A percentile compares a stretch with the other conserved stretches of the same genome.
Conservation (phyloP, 2,113 vertebrate genomes). For the Lutjanus erythropterus region DNA sequence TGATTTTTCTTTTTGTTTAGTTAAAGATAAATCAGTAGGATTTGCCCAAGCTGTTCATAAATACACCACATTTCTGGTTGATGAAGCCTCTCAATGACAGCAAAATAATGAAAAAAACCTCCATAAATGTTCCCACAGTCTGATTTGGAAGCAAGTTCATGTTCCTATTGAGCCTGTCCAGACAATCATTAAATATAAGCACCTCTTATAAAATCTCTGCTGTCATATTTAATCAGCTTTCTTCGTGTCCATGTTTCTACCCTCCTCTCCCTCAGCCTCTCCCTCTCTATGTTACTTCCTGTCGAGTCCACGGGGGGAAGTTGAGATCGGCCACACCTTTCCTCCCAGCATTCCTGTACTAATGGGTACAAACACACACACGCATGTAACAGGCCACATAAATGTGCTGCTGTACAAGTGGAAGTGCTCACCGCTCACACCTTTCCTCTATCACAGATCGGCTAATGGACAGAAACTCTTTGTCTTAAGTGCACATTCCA, state of each 20-base stretch:
- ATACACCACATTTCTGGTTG: too few relatives aligned
- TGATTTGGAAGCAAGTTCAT: background rate
- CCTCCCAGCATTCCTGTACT: conserved; percentile 78
- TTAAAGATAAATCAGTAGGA: too few relatives aligned
- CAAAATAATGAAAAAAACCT: background rate
- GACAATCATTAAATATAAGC: background rate
- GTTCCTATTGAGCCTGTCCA: too few relatives aligned
- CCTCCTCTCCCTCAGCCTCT: background rate
- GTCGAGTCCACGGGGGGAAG: conserved; percentile 74
- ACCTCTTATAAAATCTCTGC: background rate
- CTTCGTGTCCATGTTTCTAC: background rate
- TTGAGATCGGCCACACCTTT: conserved; percentile 81
- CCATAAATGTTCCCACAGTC: background rate
- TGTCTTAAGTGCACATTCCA: conserved; percentile 34
- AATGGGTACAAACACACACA: conserved; percentile 31
- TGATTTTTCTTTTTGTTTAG: too few relatives aligned
- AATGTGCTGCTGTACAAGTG: conserved; percentile 12
- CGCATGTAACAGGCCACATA: background rate
- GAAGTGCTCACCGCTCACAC: conserved; percentile 53
- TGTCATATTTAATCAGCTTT: background rate
- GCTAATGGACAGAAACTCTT: conserved; percentile 17
- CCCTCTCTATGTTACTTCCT: conserved; percentile 65
- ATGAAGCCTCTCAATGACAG: too few relatives aligned
- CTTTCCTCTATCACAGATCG: conserved; percentile 27
- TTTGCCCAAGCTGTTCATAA: too few relatives aligned